Evolutionary conservation across 2,888 invertebrate species (phyloP).

Genomic region (Stenoptilia bipunctidactyla): DNA sequence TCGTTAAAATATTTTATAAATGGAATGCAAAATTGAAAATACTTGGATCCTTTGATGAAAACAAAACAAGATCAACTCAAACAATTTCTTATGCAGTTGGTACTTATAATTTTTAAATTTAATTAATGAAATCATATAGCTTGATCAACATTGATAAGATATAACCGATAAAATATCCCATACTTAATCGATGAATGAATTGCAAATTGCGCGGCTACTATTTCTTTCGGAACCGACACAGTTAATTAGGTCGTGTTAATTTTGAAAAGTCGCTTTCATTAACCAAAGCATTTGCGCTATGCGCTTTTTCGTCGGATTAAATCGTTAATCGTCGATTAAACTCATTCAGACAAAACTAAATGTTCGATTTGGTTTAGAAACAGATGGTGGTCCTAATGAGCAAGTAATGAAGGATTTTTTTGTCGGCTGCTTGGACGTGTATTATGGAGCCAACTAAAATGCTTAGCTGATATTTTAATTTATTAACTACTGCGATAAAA

Average conservation of each 20-base stretch:
- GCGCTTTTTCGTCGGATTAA: conserved; percentile 3
- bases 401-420: conserved; percentile 23
- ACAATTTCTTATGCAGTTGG: no score
- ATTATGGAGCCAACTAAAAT: no score
- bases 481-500: no score
- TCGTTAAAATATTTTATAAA: no score
- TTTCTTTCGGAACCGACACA: background rate
- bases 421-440: conserved; percentile 8
- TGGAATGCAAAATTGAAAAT: no score
- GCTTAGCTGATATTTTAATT: no score
- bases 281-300: conserved; percentile 5
- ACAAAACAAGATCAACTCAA: no score
- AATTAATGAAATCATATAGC: no score
- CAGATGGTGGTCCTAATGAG: conserved; percentile 36
- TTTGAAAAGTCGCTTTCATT: conserved; percentile 12
- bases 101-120: no score
- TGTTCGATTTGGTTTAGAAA: conserved; percentile 26
- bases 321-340: conserved; percentile 22
- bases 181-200: background rate
- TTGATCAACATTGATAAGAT: no score
- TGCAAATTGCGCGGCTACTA: background rate
- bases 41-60: no score
- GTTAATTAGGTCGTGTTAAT: conserved; percentile 21
- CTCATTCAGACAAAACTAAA: conserved; percentile 1
- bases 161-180: no score